Evolutionary conservation across 1,140 invertebrate genomes (phyloP).

Genomic region (Ooceraea biroi): DNA sequence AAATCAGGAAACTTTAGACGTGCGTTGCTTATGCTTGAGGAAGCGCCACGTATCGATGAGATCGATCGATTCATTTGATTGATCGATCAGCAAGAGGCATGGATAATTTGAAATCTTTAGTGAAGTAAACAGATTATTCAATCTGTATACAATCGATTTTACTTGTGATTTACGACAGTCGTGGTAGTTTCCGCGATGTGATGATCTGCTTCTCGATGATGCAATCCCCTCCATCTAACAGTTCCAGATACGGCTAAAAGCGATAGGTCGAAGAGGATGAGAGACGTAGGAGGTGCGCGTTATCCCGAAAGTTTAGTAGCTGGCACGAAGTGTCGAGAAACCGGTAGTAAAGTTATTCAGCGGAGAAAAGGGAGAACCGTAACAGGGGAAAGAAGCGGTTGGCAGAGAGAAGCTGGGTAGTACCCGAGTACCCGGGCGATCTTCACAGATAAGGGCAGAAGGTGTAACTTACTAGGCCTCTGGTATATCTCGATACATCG

Average conservation of each 20-base stretch:
- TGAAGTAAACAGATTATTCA: not conserved
- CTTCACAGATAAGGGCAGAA: slow-evolving; percentile 83
- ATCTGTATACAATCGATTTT: not conserved
- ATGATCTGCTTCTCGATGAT: slow-evolving; percentile 61
- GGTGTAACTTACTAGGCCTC: slow-evolving; percentile 85
- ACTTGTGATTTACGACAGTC: not conserved
- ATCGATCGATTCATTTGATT: not conserved
- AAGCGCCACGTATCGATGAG: not conserved
- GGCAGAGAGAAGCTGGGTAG: slow-evolving; percentile 72
- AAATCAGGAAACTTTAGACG: slow-evolving; percentile 11
- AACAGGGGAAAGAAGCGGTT: slow-evolving; percentile 7
- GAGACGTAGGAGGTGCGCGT: slow-evolving; percentile 76
- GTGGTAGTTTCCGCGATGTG: not conserved
- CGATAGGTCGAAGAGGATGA: slow-evolving; percentile 39
- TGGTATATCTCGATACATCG: slow-evolving; percentile 72
- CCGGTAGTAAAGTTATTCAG: slow-evolving; percentile 85
- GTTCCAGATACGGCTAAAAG: slow-evolving; percentile 47
- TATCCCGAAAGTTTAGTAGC: slow-evolving; percentile 80
- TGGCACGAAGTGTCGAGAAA: slow-evolving; percentile 78
- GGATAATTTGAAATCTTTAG: not conserved
- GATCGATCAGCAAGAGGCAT: not conserved
- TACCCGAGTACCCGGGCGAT: slow-evolving; percentile 79
- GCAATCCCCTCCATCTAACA: slow-evolving; percentile 27
- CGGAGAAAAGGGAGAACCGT: slow-evolving; percentile 57
- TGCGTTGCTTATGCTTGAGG: not conserved